These are phyloP conservation scores for Ophioderma brevispina DNA, from an alignment of 35 echinoderm and acorn worm species.

Conservation along the genomic window DNA sequence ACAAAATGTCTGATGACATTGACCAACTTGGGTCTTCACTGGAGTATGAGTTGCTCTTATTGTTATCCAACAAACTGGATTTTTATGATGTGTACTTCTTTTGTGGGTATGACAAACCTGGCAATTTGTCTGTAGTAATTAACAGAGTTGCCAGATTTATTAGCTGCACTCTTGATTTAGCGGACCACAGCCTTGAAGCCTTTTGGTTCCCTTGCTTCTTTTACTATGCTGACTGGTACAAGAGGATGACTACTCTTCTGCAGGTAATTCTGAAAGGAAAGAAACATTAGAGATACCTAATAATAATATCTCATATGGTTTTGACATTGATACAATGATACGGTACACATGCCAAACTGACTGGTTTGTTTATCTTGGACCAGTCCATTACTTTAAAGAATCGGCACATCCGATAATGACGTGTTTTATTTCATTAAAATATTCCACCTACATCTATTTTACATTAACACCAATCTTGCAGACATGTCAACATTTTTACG, in stretches of 20 bases:
- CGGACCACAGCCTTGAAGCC: slow-evolving; percentile 17
- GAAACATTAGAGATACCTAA: neutral
- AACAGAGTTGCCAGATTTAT: neutral
- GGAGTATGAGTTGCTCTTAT: neutral
- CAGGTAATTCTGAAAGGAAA: slow-evolving; percentile 68
- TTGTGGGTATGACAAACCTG: neutral
- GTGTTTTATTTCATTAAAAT: too few relatives aligned
- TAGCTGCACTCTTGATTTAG: neutral
- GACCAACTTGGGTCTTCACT: slow-evolving; percentile 3
- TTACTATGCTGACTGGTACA: slow-evolving; percentile 47
- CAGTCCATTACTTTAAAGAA: too few relatives aligned
- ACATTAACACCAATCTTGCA: too few relatives aligned
- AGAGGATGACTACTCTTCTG: slow-evolving; percentile 69
- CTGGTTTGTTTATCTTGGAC: too few relatives aligned
- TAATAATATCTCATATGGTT: too few relatives aligned
- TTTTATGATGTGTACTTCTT: neutral
- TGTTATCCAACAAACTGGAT: too few relatives aligned
- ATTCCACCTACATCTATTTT: too few relatives aligned
- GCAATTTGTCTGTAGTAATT: neutral
- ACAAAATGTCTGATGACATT: neutral
- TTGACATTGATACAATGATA: too few relatives aligned
- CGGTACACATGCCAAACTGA: too few relatives aligned
- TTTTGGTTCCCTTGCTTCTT: slow-evolving; percentile 52
- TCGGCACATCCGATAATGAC: too few relatives aligned
- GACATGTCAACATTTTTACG: too few relatives aligned